Percentiles rank a stretch among this genome's conserved stretches.
These are phyloP conservation scores for Muscicapa adusta DNA, from an alignment of 2,113 vertebrate species.

Conservation along the genomic window DNA sequence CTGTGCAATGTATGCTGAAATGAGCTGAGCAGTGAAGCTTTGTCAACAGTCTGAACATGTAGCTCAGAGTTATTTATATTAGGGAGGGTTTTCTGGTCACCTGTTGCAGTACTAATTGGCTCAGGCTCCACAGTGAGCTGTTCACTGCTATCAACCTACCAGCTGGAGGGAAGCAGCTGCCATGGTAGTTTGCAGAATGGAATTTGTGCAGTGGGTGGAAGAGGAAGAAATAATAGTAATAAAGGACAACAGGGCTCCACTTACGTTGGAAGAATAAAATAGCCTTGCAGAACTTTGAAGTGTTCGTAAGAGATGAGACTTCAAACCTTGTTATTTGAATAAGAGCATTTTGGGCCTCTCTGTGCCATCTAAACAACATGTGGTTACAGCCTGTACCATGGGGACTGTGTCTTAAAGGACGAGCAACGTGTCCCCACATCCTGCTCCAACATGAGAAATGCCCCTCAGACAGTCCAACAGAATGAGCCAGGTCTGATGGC, in stretches of 20 bases:
- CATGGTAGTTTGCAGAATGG: background rate
- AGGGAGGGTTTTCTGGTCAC: background rate
- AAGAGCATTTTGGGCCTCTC: background rate
- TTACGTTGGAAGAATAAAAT: background rate
- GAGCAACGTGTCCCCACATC: background rate
- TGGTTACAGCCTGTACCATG: background rate
- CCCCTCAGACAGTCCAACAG: background rate
- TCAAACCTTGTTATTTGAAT: background rate
- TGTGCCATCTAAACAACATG: background rate
- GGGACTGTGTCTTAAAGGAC: background rate
- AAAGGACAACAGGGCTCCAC: background rate
- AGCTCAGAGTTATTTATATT: background rate
- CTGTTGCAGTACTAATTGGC: background rate
- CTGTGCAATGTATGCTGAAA: background rate
- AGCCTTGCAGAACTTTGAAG: background rate
- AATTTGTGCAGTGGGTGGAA: background rate
- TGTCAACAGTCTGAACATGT: background rate
- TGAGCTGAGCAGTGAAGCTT: background rate
- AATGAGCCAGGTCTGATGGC: background rate
- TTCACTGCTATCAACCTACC: background rate
- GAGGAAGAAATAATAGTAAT: conserved; percentile 24
- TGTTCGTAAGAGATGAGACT: background rate
- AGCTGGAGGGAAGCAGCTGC: conserved; percentile 18
- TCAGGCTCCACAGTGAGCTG: background rate
- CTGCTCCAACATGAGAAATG: background rate